phyloP scores from a whole-genome alignment of 2,888 invertebrate species.

The Microctonus hyperodae region DNA sequence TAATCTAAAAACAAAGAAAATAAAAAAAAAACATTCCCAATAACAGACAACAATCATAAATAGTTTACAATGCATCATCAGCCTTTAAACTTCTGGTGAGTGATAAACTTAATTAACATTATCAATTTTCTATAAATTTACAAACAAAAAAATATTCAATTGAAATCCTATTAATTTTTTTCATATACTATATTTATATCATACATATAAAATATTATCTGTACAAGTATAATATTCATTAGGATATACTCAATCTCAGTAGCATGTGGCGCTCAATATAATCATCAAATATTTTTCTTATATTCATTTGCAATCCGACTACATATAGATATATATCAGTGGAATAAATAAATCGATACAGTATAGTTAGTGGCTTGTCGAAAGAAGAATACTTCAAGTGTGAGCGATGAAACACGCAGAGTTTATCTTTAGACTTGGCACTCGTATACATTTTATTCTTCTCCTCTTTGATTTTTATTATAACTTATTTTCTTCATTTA shows the following conservation, averaged over 20 bases:
- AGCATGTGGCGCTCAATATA: neutral
- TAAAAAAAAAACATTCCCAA: neutral
- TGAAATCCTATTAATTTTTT: neutral
- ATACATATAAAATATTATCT: neutral
- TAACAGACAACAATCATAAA: neutral
- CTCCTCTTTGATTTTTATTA: neutral
- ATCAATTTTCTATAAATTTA: too few relatives aligned
- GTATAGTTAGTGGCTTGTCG: neutral
- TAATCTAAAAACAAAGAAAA: neutral
- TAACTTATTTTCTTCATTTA: neutral
- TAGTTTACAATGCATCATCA: neutral
- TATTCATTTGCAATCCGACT: neutral
- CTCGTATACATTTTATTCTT: neutral
- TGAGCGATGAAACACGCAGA: neutral
- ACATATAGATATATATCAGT: neutral
- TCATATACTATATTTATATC: too few relatives aligned
- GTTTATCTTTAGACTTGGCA: conserved; percentile 6
- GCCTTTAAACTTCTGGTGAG: neutral
- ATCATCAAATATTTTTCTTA: neutral
- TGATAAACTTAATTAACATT: too few relatives aligned
- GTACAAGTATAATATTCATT: neutral
- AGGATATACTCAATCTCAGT: neutral
- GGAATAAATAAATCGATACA: conserved; percentile 1
- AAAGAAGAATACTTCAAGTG: neutral
- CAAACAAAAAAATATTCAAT: neutral